phyloP scores from a whole-genome alignment of 2,797 vertebrate genomes.

The Amblyraja radiata region DNA sequence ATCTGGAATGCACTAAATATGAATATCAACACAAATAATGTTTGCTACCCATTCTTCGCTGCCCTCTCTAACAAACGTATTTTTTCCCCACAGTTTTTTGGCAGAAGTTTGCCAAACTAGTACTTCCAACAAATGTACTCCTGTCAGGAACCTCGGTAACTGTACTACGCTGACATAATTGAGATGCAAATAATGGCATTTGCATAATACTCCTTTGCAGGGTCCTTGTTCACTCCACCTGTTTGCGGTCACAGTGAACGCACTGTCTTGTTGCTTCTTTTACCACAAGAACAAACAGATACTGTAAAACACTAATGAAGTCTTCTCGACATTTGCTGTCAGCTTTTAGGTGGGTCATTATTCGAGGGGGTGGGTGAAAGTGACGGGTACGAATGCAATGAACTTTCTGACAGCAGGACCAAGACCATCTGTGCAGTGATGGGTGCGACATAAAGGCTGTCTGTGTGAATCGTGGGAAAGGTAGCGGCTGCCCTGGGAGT shows the following conservation, averaged over 20 bases:
- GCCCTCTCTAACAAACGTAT: neutral
- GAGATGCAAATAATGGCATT: slow-evolving; percentile 34
- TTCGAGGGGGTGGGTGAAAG: slow-evolving; percentile 14
- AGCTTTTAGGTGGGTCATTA: slow-evolving; percentile 7
- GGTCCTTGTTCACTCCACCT: slow-evolving; percentile 27
- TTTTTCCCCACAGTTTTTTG: neutral
- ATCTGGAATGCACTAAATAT: neutral
- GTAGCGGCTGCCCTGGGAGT: slow-evolving; percentile 56
- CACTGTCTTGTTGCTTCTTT: slow-evolving; percentile 9
- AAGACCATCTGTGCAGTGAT: slow-evolving; percentile 62
- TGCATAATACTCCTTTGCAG: neutral
- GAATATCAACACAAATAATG: neutral
- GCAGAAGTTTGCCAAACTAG: neutral
- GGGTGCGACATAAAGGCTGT: slow-evolving; percentile 61
- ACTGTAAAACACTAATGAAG: slow-evolving; percentile 29
- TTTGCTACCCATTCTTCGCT: neutral
- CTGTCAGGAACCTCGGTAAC: slow-evolving; percentile 15
- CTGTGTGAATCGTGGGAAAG: slow-evolving; percentile 72
- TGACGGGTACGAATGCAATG: slow-evolving; percentile 58
- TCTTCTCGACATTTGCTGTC: slow-evolving; percentile 1
- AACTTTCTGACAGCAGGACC: slow-evolving; percentile 58
- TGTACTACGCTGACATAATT: neutral
- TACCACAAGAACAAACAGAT: slow-evolving; percentile 25
- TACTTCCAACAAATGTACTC: slow-evolving; percentile 2
- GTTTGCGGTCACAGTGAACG: neutral